Conservation (phyloP, 2,113 vertebrate genomes). For the Sula dactylatra region DNA sequence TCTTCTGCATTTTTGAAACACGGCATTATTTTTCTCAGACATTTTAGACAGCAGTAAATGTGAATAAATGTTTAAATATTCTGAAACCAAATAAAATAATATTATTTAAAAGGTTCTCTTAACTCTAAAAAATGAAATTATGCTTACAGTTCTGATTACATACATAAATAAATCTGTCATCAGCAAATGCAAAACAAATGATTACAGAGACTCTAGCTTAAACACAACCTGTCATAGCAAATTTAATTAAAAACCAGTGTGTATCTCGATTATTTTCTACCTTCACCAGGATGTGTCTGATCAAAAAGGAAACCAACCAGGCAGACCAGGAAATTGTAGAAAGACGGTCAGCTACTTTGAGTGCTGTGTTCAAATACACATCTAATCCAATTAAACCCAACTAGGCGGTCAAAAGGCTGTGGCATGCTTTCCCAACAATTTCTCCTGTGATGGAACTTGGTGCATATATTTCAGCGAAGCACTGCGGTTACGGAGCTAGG, state of each 20-base stretch:
- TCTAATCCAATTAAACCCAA: constrained; percentile 6
- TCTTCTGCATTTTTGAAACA: neutral
- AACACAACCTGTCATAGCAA: constrained; percentile 30
- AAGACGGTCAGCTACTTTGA: neutral
- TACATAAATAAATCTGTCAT: constrained; percentile 49
- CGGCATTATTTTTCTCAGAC: neutral
- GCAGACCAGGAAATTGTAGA: neutral
- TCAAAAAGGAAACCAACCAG: neutral
- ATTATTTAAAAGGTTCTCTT: neutral
- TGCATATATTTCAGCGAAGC: neutral
- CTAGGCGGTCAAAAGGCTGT: neutral
- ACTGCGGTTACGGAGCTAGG: neutral
- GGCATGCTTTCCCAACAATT: neutral
- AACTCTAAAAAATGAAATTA: neutral
- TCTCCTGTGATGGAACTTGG: neutral
- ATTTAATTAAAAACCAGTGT: neutral
- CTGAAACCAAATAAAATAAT: constrained; percentile 8
- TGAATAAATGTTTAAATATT: neutral
- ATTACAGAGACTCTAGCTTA: constrained; percentile 3
- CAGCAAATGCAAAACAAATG: constrained; percentile 26
- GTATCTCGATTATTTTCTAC: constrained; percentile 6
- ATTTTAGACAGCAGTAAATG: neutral
- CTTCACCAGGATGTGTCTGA: neutral
- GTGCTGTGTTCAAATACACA: neutral
- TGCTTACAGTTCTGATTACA: constrained; percentile 19